Evolutionary conservation across 1,140 invertebrate species (phyloP).

Genomic region (Coptotermes formosanus): DNA sequence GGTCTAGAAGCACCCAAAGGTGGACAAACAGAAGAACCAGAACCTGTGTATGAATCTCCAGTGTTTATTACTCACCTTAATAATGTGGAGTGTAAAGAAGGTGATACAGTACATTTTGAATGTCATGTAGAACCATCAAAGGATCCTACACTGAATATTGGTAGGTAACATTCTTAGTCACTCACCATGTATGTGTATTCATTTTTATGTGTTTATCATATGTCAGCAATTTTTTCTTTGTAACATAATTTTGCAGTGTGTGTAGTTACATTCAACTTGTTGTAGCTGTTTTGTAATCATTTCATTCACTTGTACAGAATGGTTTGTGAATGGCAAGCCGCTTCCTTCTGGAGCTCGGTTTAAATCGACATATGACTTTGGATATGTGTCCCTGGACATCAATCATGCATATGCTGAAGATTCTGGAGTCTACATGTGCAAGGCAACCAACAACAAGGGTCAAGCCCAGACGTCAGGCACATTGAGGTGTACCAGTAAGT

Average conservation of each 20-base stretch:
- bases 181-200: background rate
- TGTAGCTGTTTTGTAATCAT: background rate
- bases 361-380: conserved; percentile 86
- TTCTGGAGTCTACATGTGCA: conserved; percentile 87
- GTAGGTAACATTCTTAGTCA: conserved; percentile 39
- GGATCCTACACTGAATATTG: conserved; percentile 89
- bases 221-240: background rate
- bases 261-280: background rate
- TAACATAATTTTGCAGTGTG: background rate
- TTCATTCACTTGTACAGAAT: conserved; percentile 55
- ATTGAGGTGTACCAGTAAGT: conserved; percentile 69
- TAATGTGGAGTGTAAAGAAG: conserved; percentile 86
- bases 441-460: conserved; percentile 88
- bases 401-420: conserved; percentile 81
- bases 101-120: conserved; percentile 90
- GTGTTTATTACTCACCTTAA: conserved; percentile 89
- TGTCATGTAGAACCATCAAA: conserved; percentile 91
- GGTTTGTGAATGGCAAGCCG: conserved; percentile 84
- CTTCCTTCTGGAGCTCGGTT: conserved; percentile 76
- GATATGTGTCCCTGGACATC: conserved; percentile 81
- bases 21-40: conserved; percentile 60
- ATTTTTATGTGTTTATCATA: background rate
- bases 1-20: conserved; percentile 78
- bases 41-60: conserved; percentile 78
- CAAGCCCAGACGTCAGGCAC: conserved; percentile 85